These are phyloP conservation scores for Etheostoma spectabile DNA, from an alignment of 2,113 vertebrate species.

Conservation along the genomic window DNA sequence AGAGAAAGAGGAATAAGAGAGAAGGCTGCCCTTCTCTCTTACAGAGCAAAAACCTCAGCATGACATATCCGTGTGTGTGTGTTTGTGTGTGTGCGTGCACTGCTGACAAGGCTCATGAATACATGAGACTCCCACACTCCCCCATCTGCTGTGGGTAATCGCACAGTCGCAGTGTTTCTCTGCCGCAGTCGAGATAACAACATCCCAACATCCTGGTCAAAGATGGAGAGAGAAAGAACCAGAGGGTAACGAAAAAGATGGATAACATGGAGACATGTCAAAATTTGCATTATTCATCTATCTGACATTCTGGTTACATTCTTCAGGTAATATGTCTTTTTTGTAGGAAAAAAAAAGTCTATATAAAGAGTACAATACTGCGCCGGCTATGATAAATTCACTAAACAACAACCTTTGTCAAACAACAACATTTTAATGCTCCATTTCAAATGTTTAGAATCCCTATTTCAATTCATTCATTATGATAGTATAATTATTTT, in stretches of 20 bases:
- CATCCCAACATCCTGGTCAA: conserved; percentile 37
- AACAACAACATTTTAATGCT: too few species aligned
- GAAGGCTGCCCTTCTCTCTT: too few species aligned
- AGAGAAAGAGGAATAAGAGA: conserved; percentile 12
- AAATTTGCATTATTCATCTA: neutral
- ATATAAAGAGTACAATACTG: too few species aligned
- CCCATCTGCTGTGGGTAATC: conserved; percentile 71
- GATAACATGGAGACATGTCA: neutral
- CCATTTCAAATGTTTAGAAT: too few species aligned
- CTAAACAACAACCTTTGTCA: too few species aligned
- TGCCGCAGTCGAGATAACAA: conserved; percentile 47
- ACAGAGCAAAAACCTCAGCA: conserved; percentile 37
- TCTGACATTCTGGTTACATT: too few species aligned
- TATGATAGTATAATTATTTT: too few species aligned
- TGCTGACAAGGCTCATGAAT: conserved; percentile 68
- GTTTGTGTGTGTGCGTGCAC: neutral
- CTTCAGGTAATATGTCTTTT: too few species aligned
- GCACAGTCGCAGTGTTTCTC: conserved; percentile 55
- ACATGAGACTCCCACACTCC: conserved; percentile 69
- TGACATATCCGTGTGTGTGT: conserved; percentile 36
- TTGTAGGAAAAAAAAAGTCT: too few species aligned
- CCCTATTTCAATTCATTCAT: too few species aligned
- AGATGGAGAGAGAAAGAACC: conserved; percentile 6
- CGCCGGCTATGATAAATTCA: too few species aligned
- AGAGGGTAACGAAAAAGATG: neutral